Percentiles rank a stretch among this genome's conserved stretches.
Conservation (phyloP, 2,113 vertebrate genomes). For the Arenaria interpres region DNA sequence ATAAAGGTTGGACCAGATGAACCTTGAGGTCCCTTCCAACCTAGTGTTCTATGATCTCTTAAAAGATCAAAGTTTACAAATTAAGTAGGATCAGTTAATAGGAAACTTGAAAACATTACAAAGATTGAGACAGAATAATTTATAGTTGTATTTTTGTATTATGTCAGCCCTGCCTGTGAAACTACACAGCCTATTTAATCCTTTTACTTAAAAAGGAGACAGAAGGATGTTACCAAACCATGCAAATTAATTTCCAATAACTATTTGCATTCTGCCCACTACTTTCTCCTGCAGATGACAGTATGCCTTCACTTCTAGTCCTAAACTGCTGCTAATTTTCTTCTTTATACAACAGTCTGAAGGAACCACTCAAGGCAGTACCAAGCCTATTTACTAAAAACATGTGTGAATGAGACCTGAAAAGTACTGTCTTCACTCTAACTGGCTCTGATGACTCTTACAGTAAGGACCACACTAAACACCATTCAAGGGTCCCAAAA, state of each 20-base stretch:
- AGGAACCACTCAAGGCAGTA: neutral
- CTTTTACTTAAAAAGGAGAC: neutral
- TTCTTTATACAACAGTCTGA: neutral
- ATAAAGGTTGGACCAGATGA: neutral
- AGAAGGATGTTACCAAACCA: neutral
- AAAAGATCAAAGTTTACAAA: neutral
- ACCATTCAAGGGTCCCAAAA: neutral
- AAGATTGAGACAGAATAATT: neutral
- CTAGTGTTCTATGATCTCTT: neutral
- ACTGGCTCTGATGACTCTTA: neutral
- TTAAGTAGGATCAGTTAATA: neutral
- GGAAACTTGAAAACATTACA: neutral
- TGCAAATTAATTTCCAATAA: neutral
- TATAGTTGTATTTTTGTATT: neutral
- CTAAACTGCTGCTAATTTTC: neutral
- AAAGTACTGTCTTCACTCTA: neutral
- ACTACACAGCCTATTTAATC: neutral
- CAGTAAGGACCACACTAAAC: neutral
- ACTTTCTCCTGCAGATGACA: neutral
- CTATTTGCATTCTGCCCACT: neutral
- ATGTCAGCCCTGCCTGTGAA: neutral
- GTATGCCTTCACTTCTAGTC: neutral
- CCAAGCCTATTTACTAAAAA: neutral
- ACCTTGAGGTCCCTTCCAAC: neutral
- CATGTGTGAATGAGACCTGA: neutral